phyloP scores from a whole-genome alignment of 1,140 invertebrate species.

The Pygmarrhopalites habei region DNA sequence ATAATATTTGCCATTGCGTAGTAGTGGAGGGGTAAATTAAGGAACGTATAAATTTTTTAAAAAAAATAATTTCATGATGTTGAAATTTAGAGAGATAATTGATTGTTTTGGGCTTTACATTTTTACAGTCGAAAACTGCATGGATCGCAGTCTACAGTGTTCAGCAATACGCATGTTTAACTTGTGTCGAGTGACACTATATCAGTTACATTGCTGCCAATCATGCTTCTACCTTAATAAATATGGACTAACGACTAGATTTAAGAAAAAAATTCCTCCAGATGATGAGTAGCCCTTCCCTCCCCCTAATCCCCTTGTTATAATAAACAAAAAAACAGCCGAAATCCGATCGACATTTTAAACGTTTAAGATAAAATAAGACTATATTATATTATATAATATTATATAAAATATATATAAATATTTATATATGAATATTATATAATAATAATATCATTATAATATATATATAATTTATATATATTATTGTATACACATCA shows the following conservation, averaged over 20 bases:
- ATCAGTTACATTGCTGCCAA: slow-evolving; percentile 74
- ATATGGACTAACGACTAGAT: slow-evolving; percentile 2
- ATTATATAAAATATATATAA: not conserved
- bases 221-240: slow-evolving; percentile 53
- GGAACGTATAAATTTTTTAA: not conserved
- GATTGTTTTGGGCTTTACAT: slow-evolving; percentile 24
- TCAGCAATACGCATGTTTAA: slow-evolving; percentile 71
- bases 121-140: slow-evolving; percentile 59
- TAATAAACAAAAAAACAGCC: too few species aligned
- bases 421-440: not conserved
- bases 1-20: too few species aligned
- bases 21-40: too few species aligned
- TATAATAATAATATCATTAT: not conserved
- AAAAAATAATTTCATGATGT: not conserved
- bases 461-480: too few species aligned
- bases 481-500: too few species aligned
- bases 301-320: too few species aligned
- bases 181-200: slow-evolving; percentile 69
- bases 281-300: not conserved
- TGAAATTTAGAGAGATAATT: not conserved
- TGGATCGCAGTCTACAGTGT: slow-evolving; percentile 69
- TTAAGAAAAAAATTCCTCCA: not conserved
- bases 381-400: not conserved
- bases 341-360: too few species aligned
- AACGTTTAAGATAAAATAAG: not conserved